Base-by-base conservation (phyloP, 2,797 vertebrate genomes). In the Danio kyathit region DNA sequence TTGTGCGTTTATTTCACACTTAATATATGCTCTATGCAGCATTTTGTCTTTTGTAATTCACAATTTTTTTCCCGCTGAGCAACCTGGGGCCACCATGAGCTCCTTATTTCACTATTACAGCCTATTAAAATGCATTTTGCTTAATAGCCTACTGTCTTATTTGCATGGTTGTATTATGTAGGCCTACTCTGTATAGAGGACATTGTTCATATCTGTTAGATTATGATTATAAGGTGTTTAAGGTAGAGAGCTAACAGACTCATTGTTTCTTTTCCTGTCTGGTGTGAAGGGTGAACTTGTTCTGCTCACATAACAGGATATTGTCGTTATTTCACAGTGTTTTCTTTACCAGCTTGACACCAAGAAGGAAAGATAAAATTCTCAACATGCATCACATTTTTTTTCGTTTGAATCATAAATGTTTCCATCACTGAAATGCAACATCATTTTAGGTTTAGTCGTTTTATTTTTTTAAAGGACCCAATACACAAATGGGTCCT, bases 211-310 rank as follows among this genome's bases (percentile, higher is more conserved):
- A 54, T 71, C n/a, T 48, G 57, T 16, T 38, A 52, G 29, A 17
- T 43, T 19, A 11, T 38, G 8, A 29, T 56, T 29, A 29, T 29
- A 29, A 29, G 51, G 40, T 77, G 41, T 19, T 76, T 2, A 9
- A 57, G 9, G 41, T 59, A 77, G 7, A 2, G n/a, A 49, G 2
- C 14, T 5, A 59, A 13, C 64, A 38, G 44, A 13, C 74, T 43
- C 67, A 79, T 56, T 56, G 77, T 66, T 67, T 43, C 63, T 56
- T 64, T 71, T 70, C 66, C 48, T 70, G 67, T 70, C 49, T 54
- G 38, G 60, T 41, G 38, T 61, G 43, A 19, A 40, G 12, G 57
- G 71, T 73, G 41, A 67, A 77, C 16, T 7, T 49, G 64, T 38
- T 69, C 51, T 69, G 16, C 21, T 69, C 43, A 69, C n/a, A 59